These are phyloP conservation scores for Typhlichthys subterraneus DNA, from an alignment of 2,797 vertebrate species.

Conservation along the genomic window DNA sequence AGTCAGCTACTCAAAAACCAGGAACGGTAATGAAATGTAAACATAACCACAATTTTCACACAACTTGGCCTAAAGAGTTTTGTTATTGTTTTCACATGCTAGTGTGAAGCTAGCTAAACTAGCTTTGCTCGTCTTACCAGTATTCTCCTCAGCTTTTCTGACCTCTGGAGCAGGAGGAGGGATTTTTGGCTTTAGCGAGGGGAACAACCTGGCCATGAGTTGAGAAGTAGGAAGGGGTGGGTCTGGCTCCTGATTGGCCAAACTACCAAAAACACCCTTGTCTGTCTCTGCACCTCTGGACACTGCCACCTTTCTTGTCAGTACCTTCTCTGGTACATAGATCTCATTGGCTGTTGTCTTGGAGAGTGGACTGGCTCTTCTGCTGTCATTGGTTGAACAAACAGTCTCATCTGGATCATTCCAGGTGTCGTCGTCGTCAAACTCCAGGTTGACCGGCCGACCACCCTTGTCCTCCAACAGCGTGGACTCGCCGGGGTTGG, in stretches of 20 bases:
- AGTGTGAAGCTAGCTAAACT: background rate
- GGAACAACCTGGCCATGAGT: constrained; percentile 89
- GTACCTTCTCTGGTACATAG: constrained; percentile 57
- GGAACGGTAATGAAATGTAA: too few species aligned
- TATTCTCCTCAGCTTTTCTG: constrained; percentile 39
- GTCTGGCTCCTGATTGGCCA: constrained; percentile 42
- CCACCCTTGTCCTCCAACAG: constrained; percentile 57
- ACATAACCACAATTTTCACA: too few species aligned
- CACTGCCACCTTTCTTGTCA: constrained; percentile 83
- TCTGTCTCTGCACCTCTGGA: constrained; percentile 71
- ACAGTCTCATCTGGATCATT: constrained; percentile 82
- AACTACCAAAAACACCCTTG: constrained; percentile 4
- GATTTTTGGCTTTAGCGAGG: constrained; percentile 84
- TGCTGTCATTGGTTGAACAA: background rate
- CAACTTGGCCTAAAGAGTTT: too few species aligned
- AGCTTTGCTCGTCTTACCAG: constrained; percentile 55
- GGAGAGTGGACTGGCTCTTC: constrained; percentile 14
- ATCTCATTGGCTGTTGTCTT: constrained; percentile 11
- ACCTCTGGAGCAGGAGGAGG: constrained; percentile 52
- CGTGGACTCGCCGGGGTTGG: constrained; percentile 58
- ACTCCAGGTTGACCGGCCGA: constrained; percentile 71
- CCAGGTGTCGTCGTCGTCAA: constrained; percentile 95
- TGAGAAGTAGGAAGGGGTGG: constrained; percentile 80
- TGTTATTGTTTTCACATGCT: too few species aligned
- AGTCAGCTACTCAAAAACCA: too few species aligned